Percentiles rank a stretch among this genome's conserved stretches.
These are phyloP conservation scores for Harpegnathos saltator DNA, from an alignment of 1,140 invertebrate genomes.

Conservation along the genomic window DNA sequence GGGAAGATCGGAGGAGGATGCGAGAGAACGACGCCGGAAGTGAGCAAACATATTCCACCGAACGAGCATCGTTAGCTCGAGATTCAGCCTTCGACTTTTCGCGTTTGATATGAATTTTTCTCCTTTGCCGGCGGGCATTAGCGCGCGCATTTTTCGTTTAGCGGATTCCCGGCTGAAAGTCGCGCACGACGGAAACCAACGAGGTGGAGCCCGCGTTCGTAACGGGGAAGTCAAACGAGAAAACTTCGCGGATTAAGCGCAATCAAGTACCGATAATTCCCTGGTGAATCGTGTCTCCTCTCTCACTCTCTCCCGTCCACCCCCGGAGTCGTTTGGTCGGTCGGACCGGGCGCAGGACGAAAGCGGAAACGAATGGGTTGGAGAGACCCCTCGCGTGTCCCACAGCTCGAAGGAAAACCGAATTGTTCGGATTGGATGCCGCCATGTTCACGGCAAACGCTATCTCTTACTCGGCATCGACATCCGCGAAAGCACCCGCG, in stretches of 20 bases:
- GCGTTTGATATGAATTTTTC: slow-evolving; percentile 73
- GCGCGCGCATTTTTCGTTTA: slow-evolving; percentile 64
- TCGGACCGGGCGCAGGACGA: not conserved
- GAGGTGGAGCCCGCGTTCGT: slow-evolving; percentile 44
- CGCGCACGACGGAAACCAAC: slow-evolving; percentile 22
- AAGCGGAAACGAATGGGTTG: slow-evolving; percentile 21
- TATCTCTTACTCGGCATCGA: slow-evolving; percentile 55
- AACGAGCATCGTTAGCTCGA: slow-evolving; percentile 67
- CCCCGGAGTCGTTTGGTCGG: no score
- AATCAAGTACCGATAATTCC: slow-evolving; percentile 76
- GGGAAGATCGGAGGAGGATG: not conserved
- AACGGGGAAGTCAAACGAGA: slow-evolving; percentile 71
- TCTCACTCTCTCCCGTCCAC: slow-evolving; percentile 1
- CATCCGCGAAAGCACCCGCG: slow-evolving; percentile 51
- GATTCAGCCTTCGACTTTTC: slow-evolving; percentile 59
- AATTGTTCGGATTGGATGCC: slow-evolving; percentile 59
- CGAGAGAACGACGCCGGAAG: slow-evolving; percentile 35
- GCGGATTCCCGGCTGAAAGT: slow-evolving; percentile 47
- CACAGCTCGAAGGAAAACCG: slow-evolving; percentile 47
- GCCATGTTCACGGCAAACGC: slow-evolving; percentile 18
- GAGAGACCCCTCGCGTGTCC: slow-evolving; percentile 37
- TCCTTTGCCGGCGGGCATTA: slow-evolving; percentile 35
- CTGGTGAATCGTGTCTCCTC: slow-evolving; percentile 62
- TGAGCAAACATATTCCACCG: slow-evolving; percentile 68
- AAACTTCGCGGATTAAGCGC: slow-evolving; percentile 76